These are phyloP conservation scores for Centroberyx gerrardi DNA, from an alignment of 2,797 vertebrate genomes.

Conservation along the genomic window DNA sequence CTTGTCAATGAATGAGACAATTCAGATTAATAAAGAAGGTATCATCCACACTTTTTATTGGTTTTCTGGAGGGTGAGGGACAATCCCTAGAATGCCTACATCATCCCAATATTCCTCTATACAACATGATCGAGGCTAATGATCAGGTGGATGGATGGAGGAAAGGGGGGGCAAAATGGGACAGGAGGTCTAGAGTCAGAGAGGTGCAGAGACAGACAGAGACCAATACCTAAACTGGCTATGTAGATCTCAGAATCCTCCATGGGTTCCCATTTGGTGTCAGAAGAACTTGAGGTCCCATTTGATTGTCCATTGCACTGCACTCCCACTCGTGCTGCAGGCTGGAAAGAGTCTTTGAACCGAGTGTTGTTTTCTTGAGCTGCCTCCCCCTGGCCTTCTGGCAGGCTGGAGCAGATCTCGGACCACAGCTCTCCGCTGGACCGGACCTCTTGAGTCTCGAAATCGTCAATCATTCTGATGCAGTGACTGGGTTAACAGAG, in stretches of 20 bases:
- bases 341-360: conserved; percentile 92
- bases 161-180: neutral
- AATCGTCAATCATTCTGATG: conserved; percentile 89
- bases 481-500: conserved; percentile 8
- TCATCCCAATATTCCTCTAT: no score
- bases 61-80: neutral
- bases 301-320: conserved; percentile 68
- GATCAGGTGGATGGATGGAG: neutral
- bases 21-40: neutral
- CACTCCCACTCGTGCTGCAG: conserved; percentile 48
- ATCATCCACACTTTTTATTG: neutral
- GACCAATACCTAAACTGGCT: conserved; percentile 90
- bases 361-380: conserved; percentile 64
- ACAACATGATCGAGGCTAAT: no score
- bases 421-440: conserved; percentile 94
- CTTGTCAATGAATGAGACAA: neutral
- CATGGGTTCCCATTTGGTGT: conserved; percentile 92
- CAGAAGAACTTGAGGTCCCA: conserved; percentile 26
- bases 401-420: conserved; percentile 91
- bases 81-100: neutral
- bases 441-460: conserved; percentile 80
- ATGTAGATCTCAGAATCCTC: conserved; percentile 95
- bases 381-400: conserved; percentile 67
- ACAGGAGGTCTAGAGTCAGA: neutral
- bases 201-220: neutral